These are phyloP conservation scores for Geopemphigus sp. DNA, from an alignment of 1,140 invertebrate genomes.

Conservation along the genomic window DNA sequence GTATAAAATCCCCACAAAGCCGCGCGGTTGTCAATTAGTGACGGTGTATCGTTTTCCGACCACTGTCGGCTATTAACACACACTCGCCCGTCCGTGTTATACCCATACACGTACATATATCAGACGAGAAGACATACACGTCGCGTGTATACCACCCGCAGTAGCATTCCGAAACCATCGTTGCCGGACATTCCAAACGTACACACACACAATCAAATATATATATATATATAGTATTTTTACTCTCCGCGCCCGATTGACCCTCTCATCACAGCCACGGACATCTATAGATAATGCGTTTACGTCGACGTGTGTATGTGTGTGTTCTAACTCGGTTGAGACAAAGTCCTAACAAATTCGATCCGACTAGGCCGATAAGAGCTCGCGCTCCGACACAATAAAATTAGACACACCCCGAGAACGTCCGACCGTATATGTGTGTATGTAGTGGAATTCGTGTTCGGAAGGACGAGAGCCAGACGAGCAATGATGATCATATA, in stretches of 20 bases:
- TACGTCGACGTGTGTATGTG: not conserved
- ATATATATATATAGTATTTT: too few relatives aligned
- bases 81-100: not conserved
- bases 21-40: too few relatives aligned
- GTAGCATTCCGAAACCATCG: conserved; percentile 39
- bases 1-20: not conserved
- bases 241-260: not conserved
- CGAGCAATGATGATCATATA: too few relatives aligned
- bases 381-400: conserved; percentile 23
- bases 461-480: not conserved
- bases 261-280: not conserved
- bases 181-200: conserved; percentile 30
- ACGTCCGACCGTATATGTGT: not conserved
- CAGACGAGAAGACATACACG: not conserved
- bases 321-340: not conserved
- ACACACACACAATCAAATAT: too few relatives aligned
- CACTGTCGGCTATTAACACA: not conserved
- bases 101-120: not conserved
- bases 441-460: not conserved
- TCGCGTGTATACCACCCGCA: conserved; percentile 27
- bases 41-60: conserved; percentile 36
- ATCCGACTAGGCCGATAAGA: conserved; percentile 42
- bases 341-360: conserved; percentile 30
- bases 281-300: not conserved
- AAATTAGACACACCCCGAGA: conserved; percentile 21